A percentile compares a stretch with the other conserved stretches of the same genome.
These are phyloP conservation scores for Mastacembelus armatus DNA, from an alignment of 2,797 vertebrate species.

Conservation along the genomic window DNA sequence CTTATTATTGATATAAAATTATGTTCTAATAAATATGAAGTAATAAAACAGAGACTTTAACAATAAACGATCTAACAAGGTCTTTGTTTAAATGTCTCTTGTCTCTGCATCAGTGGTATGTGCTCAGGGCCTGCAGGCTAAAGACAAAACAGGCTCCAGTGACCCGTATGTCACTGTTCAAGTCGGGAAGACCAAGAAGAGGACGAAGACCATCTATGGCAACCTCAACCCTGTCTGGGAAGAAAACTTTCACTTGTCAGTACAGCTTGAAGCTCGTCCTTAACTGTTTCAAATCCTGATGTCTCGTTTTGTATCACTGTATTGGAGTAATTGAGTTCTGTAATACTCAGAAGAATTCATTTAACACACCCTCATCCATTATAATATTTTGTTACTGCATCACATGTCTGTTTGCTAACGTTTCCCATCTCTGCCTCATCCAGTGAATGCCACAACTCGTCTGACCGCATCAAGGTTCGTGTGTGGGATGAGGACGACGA, in stretches of 20 bases:
- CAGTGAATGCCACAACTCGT: constrained; percentile 98
- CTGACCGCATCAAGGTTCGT: constrained; percentile 96
- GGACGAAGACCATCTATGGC: constrained; percentile 98
- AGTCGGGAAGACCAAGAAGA: constrained; percentile 98
- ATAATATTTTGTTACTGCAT: too few species aligned
- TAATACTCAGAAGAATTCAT: too few species aligned
- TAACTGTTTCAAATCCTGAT: neutral
- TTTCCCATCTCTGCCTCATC: constrained; percentile 27
- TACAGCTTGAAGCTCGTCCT: constrained; percentile 23
- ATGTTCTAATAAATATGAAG: neutral
- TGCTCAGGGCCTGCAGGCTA: constrained; percentile 97
- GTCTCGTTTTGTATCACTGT: neutral
- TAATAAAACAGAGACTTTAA: neutral
- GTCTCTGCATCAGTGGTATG: constrained; percentile 87
- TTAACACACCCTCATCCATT: too few species aligned
- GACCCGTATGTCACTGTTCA: constrained; percentile 98
- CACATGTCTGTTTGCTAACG: neutral
- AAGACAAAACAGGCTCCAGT: constrained; percentile 98
- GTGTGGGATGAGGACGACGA: constrained; percentile 98
- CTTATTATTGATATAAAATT: neutral
- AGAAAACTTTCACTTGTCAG: constrained; percentile 98
- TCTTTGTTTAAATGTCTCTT: constrained; percentile 18
- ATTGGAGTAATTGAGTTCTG: too few species aligned
- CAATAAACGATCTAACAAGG: neutral
- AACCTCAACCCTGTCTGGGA: constrained; percentile 99